phyloP scores from a whole-genome alignment of 2,113 vertebrate genomes.

The Procavia capensis region DNA sequence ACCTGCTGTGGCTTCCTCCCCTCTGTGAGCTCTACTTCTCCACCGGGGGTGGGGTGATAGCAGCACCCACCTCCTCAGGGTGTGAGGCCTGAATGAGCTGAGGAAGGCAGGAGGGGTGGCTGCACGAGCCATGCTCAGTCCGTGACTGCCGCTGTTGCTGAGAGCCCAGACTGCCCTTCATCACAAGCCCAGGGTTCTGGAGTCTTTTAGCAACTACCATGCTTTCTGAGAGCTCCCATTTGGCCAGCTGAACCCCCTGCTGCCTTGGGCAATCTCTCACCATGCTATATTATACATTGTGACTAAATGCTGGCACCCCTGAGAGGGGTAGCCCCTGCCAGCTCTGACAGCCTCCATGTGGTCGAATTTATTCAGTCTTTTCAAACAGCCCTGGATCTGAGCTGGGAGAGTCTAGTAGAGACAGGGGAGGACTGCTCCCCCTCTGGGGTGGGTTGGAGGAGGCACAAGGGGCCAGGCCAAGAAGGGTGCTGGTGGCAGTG shows the following conservation, averaged over 20 bases:
- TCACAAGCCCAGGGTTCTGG: fast-evolving
- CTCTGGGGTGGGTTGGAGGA: neutral
- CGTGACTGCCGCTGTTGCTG: neutral
- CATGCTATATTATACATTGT: fast-evolving
- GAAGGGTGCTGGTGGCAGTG: neutral
- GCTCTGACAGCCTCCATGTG: neutral
- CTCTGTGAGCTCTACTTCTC: neutral
- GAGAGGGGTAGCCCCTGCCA: neutral
- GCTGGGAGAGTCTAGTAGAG: fast-evolving
- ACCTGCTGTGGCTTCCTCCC: neutral
- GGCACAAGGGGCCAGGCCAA: neutral
- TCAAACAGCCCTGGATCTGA: fast-evolving
- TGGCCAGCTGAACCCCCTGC: neutral
- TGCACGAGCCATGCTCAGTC: fast-evolving
- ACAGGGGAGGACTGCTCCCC: neutral
- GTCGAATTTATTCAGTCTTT: neutral
- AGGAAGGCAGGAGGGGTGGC: neutral
- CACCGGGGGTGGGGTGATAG: neutral
- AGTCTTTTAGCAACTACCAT: neutral
- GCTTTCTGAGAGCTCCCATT: fast-evolving
- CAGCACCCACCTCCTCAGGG: neutral
- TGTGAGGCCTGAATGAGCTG: neutral
- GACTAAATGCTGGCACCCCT: neutral
- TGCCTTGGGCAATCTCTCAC: neutral
- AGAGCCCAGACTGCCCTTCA: neutral